phyloP scores from a whole-genome alignment of 1,140 invertebrate species.

The Ostrea edulis region DNA sequence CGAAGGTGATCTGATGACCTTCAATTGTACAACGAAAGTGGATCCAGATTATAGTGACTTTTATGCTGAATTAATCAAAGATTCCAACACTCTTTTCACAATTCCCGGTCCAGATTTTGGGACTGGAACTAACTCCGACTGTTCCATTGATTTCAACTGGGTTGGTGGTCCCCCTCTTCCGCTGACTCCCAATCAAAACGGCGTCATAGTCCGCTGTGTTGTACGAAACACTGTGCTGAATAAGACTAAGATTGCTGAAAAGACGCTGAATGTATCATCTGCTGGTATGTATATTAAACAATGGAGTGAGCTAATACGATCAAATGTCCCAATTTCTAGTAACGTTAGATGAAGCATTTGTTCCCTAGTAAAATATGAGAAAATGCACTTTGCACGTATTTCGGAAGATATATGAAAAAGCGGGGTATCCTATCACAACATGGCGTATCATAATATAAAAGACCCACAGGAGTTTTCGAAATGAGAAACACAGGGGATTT shows the following conservation, averaged over 20 bases:
- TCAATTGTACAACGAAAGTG: neutral
- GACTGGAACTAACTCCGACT: neutral
- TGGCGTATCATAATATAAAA: too few species aligned
- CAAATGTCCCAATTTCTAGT: too few species aligned
- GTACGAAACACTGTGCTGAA: neutral
- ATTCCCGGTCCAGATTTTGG: neutral
- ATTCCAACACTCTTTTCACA: neutral
- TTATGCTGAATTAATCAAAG: neutral
- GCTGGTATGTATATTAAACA: neutral
- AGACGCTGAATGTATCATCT: neutral
- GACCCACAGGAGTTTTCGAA: too few species aligned
- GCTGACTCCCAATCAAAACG: neutral
- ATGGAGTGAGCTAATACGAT: too few species aligned
- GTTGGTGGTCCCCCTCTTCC: neutral
- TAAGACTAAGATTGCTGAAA: neutral
- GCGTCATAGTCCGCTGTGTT: neutral
- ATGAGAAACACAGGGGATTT: too few species aligned
- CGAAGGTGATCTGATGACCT: neutral
- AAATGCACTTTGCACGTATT: too few species aligned
- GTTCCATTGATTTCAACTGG: neutral
- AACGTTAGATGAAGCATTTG: too few species aligned
- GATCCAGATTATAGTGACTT: neutral
- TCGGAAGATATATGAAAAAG: too few species aligned
- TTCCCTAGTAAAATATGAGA: too few species aligned
- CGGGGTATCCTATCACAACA: too few species aligned